Conservation (phyloP, 1,140 invertebrate species). For the Elysia chlorotica region DNA sequence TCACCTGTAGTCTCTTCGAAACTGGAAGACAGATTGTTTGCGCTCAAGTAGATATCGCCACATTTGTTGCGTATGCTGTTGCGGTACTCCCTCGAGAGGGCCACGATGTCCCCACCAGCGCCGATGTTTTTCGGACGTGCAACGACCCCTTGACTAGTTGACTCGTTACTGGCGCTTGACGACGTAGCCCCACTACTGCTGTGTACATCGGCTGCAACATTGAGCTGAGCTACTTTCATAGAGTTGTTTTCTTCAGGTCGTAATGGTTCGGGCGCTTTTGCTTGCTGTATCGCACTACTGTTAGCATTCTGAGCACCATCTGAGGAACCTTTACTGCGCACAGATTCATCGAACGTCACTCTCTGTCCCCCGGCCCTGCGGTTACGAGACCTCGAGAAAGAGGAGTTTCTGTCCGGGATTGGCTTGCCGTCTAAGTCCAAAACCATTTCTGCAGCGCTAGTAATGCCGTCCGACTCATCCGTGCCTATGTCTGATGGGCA, state of each 20-base stretch:
- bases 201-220: constrained; percentile 32
- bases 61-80: constrained; percentile 35
- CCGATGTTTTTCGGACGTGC: neutral
- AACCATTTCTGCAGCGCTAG: constrained; percentile 27
- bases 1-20: constrained; percentile 8
- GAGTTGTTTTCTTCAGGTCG: neutral
- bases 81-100: constrained; percentile 27
- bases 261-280: neutral
- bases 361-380: constrained; percentile 35
- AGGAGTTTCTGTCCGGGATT: constrained; percentile 15
- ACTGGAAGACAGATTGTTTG: constrained; percentile 22
- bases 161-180: neutral
- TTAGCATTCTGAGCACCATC: neutral
- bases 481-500: constrained; percentile 29
- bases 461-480: constrained; percentile 28
- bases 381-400: constrained; percentile 1
- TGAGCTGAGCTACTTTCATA: too few species aligned
- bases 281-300: constrained; percentile 3
- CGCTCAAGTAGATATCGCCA: constrained; percentile 26
- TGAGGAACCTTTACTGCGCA: constrained; percentile 20
- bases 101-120: neutral
- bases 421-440: constrained; percentile 22
- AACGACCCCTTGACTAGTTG: neutral
- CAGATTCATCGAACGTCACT: constrained; percentile 44
- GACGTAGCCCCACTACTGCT: constrained; percentile 1